Conservation (phyloP, 2,797 vertebrate genomes). For the Intellagama lesueurii region DNA sequence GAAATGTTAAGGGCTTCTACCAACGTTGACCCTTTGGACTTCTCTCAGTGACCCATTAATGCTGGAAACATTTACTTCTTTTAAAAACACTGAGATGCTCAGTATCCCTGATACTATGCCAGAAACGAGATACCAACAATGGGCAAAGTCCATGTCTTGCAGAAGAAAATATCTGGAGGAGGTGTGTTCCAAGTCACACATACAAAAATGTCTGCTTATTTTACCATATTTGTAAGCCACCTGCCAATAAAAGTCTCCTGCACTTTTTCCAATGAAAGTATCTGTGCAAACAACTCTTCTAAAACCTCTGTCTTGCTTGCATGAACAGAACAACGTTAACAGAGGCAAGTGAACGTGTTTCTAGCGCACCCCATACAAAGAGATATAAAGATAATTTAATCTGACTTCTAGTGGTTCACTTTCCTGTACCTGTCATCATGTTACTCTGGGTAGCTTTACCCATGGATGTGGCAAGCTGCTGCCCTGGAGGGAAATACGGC, state of each 20-base stretch:
- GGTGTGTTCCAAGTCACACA: not conserved
- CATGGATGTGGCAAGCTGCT: not conserved
- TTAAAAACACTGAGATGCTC: constrained; percentile 3
- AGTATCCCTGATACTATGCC: not conserved
- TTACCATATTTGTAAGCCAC: not conserved
- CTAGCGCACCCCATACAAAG: no score
- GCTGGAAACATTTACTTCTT: not conserved
- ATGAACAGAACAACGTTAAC: not conserved
- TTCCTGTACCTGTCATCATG: not conserved
- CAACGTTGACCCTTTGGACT: not conserved
- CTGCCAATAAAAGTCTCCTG: not conserved
- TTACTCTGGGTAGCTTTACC: not conserved
- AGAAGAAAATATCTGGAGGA: not conserved
- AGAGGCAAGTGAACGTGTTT: not conserved
- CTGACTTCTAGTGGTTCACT: not conserved
- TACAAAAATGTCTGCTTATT: not conserved
- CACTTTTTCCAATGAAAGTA: not conserved
- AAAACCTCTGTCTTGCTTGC: no score
- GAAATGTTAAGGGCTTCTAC: not conserved
- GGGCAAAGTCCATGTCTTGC: not conserved
- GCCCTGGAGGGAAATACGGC: not conserved
- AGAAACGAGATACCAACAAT: not conserved
- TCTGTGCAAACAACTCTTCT: not conserved
- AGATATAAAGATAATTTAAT: not conserved
- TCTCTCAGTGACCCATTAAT: not conserved